A percentile compares a stretch with the other conserved stretches of the same genome.
phyloP scores from a whole-genome alignment of 1,140 invertebrate genomes.

The Drosophila tani region DNA sequence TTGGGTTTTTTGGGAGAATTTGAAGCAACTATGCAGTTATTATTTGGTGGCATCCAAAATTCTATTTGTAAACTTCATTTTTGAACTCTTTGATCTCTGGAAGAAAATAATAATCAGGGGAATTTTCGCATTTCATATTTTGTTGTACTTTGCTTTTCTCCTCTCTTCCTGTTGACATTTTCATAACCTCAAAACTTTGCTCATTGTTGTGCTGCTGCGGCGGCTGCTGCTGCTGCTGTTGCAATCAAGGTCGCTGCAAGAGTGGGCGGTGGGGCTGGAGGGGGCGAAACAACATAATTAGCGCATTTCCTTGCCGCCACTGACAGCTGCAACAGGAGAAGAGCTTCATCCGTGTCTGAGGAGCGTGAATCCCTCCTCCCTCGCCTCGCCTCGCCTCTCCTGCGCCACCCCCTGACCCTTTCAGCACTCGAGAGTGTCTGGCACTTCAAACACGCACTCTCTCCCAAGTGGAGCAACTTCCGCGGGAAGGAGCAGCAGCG shows the following conservation, averaged over 20 bases:
- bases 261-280: background rate
- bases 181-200: conserved; percentile 44
- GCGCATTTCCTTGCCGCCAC: conserved; percentile 72
- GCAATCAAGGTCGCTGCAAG: conserved; percentile 65
- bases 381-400: too few species aligned
- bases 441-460: conserved; percentile 56
- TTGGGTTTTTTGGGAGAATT: background rate
- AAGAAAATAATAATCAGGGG: conserved; percentile 16
- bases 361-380: conserved; percentile 27
- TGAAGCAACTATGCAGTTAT: too few species aligned
- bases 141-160: conserved; percentile 16
- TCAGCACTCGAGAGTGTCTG: conserved; percentile 47
- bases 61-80: background rate
- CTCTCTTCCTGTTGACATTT: conserved; percentile 42
- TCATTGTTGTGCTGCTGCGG: conserved; percentile 37
- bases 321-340: conserved; percentile 53
- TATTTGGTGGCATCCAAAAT: background rate
- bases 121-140: conserved; percentile 13
- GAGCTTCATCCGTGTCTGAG: conserved; percentile 59
- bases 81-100: background rate
- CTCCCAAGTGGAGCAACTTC: conserved; percentile 32
- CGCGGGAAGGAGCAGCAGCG: conserved; percentile 9
- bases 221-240: conserved; percentile 1
- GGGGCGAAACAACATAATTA: conserved; percentile 69
- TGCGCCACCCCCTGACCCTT: conserved; percentile 6